phyloP scores from a whole-genome alignment of 2,113 vertebrate genomes.

The Cariama cristata region DNA sequence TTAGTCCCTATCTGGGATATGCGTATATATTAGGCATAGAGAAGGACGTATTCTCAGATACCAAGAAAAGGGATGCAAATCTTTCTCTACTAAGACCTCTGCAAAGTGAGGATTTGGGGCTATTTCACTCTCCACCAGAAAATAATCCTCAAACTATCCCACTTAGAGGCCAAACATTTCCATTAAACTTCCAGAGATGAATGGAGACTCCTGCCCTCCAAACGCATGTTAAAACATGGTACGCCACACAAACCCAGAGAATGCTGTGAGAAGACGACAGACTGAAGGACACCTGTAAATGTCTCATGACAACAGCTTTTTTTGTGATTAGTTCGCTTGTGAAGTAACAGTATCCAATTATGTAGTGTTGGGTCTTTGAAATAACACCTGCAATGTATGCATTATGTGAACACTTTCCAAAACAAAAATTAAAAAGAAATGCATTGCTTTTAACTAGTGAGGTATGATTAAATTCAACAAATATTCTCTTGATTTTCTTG shows the following conservation, averaged over 20 bases:
- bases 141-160: background rate
- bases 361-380: background rate
- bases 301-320: background rate
- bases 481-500: slow-evolving; percentile 37
- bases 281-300: background rate
- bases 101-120: background rate
- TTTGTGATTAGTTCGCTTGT: background rate
- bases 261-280: background rate
- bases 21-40: background rate
- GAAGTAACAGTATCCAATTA: background rate
- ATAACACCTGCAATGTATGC: background rate
- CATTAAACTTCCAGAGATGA: background rate
- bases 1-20: background rate
- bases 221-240: background rate
- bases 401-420: background rate
- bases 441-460: background rate
- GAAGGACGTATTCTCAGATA: background rate
- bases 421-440: slow-evolving; percentile 5
- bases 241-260: background rate
- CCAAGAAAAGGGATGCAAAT: background rate
- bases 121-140: background rate
- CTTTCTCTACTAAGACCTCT: background rate
- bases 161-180: background rate
- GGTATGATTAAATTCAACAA: slow-evolving; percentile 24
- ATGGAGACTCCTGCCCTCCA: background rate